A percentile compares a stretch with the other conserved stretches of the same genome.
Evolutionary conservation across 2,888 invertebrate species (phyloP).

Genomic region (Mythimna impura): DNA sequence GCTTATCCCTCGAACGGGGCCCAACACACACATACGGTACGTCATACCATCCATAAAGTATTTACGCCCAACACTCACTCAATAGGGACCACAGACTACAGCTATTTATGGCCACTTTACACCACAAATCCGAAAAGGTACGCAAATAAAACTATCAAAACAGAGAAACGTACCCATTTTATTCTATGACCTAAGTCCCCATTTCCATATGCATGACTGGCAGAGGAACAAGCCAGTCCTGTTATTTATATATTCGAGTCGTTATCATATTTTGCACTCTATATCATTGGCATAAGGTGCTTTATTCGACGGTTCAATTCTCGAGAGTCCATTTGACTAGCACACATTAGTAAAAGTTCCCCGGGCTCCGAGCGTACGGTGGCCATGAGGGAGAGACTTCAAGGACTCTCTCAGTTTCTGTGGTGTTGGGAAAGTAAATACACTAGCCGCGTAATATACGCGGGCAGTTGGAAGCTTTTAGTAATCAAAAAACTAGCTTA

Average conservation of each 20-base stretch:
- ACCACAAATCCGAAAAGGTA: conserved; percentile 69
- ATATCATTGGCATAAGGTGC: conserved; percentile 73
- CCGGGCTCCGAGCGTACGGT: conserved; percentile 78
- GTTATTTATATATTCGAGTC: conserved; percentile 73
- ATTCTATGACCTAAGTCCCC: conserved; percentile 85
- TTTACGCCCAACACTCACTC: conserved; percentile 58
- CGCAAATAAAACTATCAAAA: conserved; percentile 73
- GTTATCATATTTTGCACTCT: conserved; percentile 76
- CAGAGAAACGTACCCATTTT: conserved; percentile 67
- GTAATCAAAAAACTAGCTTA: conserved; percentile 15
- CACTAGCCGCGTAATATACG: conserved; percentile 32
- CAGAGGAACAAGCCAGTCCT: conserved; percentile 74
- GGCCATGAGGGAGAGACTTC: conserved; percentile 68
- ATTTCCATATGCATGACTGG: conserved; percentile 89
- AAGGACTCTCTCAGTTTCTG: conserved; percentile 62
- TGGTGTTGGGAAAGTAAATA: conserved; percentile 52
- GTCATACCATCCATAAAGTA: conserved; percentile 51
- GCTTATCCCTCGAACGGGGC: conserved; percentile 53
- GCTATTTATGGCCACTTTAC: conserved; percentile 63
- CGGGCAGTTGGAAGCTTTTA: conserved; percentile 31
- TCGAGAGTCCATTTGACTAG: conserved; percentile 90
- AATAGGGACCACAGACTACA: conserved; percentile 44
- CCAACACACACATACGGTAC: conserved; percentile 23
- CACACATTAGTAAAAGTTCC: conserved; percentile 89
- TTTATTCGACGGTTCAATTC: conserved; percentile 78